These are phyloP conservation scores for Porites cylindrica DNA, from an alignment of 92 coral and sea anemone species.

Conservation along the genomic window DNA sequence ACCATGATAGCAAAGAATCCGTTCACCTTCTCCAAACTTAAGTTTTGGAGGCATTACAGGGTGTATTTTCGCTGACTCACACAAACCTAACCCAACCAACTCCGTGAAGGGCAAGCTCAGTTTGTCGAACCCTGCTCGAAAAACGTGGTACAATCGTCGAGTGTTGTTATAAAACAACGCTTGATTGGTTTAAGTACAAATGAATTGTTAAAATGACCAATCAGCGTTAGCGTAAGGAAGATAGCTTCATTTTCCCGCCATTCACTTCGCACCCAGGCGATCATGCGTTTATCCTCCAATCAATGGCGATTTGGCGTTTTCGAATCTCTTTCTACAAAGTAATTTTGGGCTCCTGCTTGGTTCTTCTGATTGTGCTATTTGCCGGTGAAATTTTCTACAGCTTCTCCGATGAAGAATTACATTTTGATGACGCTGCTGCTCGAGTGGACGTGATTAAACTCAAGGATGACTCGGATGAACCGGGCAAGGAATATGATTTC, in stretches of 20 bases:
- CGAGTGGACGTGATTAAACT: constrained; percentile 1
- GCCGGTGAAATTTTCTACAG: constrained; percentile 6
- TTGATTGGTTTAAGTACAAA: constrained; percentile 1
- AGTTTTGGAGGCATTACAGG: constrained; percentile 92
- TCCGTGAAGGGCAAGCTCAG: constrained; percentile 13
- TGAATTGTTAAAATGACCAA: constrained; percentile 6
- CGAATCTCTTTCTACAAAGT: neutral
- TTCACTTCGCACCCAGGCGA: constrained; percentile 30
- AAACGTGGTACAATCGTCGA: constrained; percentile 54
- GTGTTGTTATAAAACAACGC: neutral
- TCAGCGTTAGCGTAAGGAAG: neutral
- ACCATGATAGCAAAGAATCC: constrained; percentile 96
- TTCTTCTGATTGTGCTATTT: neutral
- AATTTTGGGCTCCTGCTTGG: neutral
- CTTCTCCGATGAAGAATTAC: neutral
- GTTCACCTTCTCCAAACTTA: constrained; percentile 98
- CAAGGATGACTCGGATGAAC: constrained; percentile 19
- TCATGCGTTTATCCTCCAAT: neutral
- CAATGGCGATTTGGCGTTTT: constrained; percentile 3
- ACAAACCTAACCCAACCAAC: neutral
- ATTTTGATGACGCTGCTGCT: neutral
- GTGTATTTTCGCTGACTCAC: constrained; percentile 70
- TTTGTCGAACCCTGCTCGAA: neutral
- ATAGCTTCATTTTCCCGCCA: constrained; percentile 29
- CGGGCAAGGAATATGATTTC: constrained; percentile 21